Evolutionary conservation across 2,888 invertebrate species (phyloP), one percentile per base, ranked within the genome.

Genomic region (Meiosimyza decipiens): DNA sequence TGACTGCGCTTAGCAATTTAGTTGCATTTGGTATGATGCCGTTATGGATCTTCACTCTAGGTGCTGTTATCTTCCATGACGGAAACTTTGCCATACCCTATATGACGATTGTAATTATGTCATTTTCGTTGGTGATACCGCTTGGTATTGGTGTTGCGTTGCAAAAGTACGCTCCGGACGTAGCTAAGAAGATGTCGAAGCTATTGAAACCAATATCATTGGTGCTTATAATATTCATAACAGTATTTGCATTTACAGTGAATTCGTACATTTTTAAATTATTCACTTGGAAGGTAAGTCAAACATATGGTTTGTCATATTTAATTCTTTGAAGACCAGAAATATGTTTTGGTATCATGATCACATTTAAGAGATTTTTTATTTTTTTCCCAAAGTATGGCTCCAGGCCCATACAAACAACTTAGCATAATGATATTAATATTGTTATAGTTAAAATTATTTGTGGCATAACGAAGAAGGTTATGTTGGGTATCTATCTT

Each of bases 1-100:
- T 98, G 97, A 98, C 98, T 0, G 91, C 96, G 33, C 88, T 96
- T 76, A 94, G 95, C 74, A 97, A 95, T 0, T 85, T 97, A 6
- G 92, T 92, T 3, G 93, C 96, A 0, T 93, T 97, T 81, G 94
- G 94, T 94, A 92, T 95, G 89, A 95, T 96, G 90, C 96, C 96
- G 0, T 83, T 94, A 7, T 96, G 96, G 96, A 88, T 96, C 13
- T 95, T 95, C 84, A 94, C 95, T 0, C 88, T 96, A 63, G 96
- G 96, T 0, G 90, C 89, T 79, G 86, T 88, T 57, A 93, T 95
- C 69, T 94, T 95, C 86, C 87, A 89, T 0, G 89, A 91, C 76
- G 92, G 91, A 0, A 88, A 91, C 68, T 89, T 96, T 28, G 88
- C 87, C 65, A 92, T 96, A 4, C 96, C 96, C 0, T 96, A 95